Conservation (phyloP, 2,797 vertebrate genomes). For the Poecilia picta region DNA sequence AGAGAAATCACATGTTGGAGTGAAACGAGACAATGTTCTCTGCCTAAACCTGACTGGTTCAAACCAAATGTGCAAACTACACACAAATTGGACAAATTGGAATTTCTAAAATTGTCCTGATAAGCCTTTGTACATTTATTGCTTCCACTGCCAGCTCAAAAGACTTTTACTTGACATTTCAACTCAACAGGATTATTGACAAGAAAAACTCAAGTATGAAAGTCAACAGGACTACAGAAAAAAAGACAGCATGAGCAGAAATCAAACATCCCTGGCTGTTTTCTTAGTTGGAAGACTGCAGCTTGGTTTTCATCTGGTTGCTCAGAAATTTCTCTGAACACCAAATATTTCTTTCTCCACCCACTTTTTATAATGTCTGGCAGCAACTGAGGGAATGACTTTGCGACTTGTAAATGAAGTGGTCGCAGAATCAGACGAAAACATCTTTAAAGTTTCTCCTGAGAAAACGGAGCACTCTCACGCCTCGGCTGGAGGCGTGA, state of each 20-base stretch:
- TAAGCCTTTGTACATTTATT: background rate
- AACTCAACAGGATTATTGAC: background rate
- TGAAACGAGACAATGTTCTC: background rate
- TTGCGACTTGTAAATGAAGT: background rate
- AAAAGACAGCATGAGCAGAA: background rate
- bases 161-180: background rate
- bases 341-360: background rate
- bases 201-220: background rate
- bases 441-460: background rate
- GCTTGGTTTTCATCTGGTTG: background rate
- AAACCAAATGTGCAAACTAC: background rate
- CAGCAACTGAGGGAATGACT: background rate
- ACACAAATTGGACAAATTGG: background rate
- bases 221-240: background rate
- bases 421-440: background rate
- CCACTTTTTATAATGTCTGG: background rate
- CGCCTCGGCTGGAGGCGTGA: conserved; percentile 92
- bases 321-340: background rate
- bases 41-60: background rate
- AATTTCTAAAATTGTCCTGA: background rate
- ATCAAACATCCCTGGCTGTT: background rate
- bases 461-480: conserved; percentile 80
- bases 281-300: background rate
- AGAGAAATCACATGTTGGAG: background rate
- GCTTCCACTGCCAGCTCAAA: background rate